phyloP scores from a whole-genome alignment of 2,113 vertebrate species.

The Nematolebias whitei region DNA sequence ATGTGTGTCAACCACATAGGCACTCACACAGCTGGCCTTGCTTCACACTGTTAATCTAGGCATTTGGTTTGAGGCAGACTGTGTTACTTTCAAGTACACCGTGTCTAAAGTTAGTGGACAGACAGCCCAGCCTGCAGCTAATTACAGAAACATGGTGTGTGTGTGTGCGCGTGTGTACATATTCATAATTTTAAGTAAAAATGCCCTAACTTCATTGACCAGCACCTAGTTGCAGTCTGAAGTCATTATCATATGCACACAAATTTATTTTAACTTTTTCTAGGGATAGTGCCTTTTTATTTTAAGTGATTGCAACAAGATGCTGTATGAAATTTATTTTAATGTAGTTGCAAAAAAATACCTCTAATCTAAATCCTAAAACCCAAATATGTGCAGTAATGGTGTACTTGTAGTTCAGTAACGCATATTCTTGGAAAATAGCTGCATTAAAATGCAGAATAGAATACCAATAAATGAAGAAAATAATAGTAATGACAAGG shows the following conservation, averaged over 20 bases:
- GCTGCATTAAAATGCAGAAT: no score
- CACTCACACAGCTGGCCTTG: conserved; percentile 21
- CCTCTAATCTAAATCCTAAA: neutral
- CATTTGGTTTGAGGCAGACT: conserved; percentile 61
- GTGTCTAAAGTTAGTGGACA: conserved; percentile 72
- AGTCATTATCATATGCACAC: conserved; percentile 51
- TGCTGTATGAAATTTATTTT: no score
- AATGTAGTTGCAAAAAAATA: conserved; percentile 5
- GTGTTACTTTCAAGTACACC: conserved; percentile 69
- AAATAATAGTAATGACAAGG: no score
- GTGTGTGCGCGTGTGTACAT: conserved; percentile 3
- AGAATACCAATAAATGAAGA: no score
- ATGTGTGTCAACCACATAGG: conserved; percentile 31
- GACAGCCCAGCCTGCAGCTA: conserved; percentile 52
- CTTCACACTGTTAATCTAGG: conserved; percentile 63
- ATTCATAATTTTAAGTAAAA: conserved; percentile 51
- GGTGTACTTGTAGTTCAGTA: no score
- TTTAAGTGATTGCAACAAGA: no score
- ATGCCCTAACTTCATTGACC: conserved; percentile 55
- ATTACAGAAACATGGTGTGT: conserved; percentile 39
- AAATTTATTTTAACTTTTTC: conserved; percentile 34
- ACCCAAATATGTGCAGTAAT: neutral
- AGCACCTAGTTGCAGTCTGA: conserved; percentile 41
- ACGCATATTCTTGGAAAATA: no score
- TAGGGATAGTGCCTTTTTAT: conserved; percentile 15